Conservation (phyloP, 2,888 invertebrate species). For the Agrochola lota region DNA sequence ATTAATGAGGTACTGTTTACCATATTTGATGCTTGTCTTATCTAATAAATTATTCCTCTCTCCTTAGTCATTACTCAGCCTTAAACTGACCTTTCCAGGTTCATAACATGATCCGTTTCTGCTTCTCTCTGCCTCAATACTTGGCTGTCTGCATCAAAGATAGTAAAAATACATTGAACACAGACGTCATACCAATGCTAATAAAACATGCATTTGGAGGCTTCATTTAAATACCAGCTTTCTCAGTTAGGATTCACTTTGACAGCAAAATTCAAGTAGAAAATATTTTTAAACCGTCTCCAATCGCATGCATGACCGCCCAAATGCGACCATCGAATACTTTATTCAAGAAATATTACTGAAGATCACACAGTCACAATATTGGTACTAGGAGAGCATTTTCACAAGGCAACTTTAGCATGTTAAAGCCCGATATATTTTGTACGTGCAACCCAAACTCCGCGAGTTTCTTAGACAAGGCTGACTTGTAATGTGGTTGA, state of each 20-base stretch:
- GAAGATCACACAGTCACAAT: slow-evolving; percentile 17
- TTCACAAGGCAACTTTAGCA: slow-evolving; percentile 36
- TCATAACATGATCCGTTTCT: background rate
- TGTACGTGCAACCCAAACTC: slow-evolving; percentile 44
- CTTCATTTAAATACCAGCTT: slow-evolving; percentile 2
- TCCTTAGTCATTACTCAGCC: background rate
- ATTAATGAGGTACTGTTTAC: background rate
- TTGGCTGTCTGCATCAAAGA: background rate
- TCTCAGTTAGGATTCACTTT: slow-evolving; percentile 13
- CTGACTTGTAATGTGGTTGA: slow-evolving; percentile 10
- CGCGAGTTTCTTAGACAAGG: slow-evolving; percentile 19
- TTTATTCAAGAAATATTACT: slow-evolving; percentile 18
- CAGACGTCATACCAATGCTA: background rate
- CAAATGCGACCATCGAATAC: slow-evolving; percentile 10
- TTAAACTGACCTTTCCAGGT: background rate
- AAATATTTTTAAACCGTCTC: slow-evolving; percentile 16
- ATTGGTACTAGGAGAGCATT: slow-evolving; percentile 50
- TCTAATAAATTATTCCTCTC: background rate
- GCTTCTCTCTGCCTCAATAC: background rate
- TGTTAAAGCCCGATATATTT: slow-evolving; percentile 36
- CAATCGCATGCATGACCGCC: slow-evolving; percentile 20
- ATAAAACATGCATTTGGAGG: background rate
- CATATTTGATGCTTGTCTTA: no score
- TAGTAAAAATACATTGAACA: background rate
- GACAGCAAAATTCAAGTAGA: slow-evolving; percentile 17